These are phyloP conservation scores for Emydura subglobosa DNA, from an alignment of 2,113 vertebrate genomes.

Conservation along the genomic window DNA sequence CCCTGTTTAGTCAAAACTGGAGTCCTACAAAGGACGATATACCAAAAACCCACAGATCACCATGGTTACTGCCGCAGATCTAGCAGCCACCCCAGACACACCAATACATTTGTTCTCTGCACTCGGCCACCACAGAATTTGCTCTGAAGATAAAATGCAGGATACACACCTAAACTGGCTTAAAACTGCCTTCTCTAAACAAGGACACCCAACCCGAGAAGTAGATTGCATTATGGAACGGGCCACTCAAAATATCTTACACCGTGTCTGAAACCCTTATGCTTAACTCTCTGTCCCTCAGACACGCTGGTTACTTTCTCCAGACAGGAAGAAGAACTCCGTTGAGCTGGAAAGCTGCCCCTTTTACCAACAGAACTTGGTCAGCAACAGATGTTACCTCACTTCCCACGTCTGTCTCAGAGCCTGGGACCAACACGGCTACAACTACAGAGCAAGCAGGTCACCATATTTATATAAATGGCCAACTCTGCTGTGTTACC, in stretches of 20 bases:
- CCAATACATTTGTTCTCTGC: not conserved
- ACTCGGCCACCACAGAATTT: not conserved
- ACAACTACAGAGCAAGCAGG: not conserved
- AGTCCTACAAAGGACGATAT: not conserved
- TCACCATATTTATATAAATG: not conserved
- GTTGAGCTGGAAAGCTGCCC: no score
- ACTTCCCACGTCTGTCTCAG: not conserved
- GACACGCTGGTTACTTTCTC: no score
- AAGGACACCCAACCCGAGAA: not conserved
- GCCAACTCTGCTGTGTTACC: not conserved
- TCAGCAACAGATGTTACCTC: not conserved
- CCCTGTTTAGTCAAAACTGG: not conserved
- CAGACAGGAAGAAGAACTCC: no score
- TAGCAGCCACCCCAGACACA: not conserved
- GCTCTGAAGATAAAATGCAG: not conserved
- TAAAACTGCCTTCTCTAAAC: not conserved
- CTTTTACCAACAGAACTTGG: no score
- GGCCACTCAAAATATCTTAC: not conserved
- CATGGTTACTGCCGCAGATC: not conserved
- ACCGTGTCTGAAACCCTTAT: not conserved
- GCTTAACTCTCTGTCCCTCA: not conserved
- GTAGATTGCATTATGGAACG: not conserved
- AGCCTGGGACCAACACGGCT: not conserved
- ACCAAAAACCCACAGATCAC: not conserved
- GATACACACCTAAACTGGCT: not conserved